These are phyloP conservation scores for Lasioglossum morio DNA, from an alignment of 2,888 invertebrate genomes.

Conservation along the genomic window DNA sequence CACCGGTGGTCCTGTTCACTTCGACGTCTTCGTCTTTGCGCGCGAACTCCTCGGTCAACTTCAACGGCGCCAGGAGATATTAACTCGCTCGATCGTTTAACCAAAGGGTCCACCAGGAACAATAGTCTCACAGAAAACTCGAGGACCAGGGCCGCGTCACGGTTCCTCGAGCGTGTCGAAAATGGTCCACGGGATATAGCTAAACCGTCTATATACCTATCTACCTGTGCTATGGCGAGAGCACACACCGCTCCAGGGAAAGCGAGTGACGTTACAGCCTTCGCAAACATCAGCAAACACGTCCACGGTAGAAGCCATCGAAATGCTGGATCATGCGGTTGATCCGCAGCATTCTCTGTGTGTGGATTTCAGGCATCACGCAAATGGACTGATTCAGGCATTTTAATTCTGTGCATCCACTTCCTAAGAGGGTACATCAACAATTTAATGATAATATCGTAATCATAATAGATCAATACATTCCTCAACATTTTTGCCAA, in stretches of 20 bases:
- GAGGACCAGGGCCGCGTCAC: too few relatives aligned
- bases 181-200: neutral
- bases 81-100: neutral
- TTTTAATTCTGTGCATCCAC: neutral
- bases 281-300: conserved; percentile 52
- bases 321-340: conserved; percentile 51
- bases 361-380: neutral
- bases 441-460: neutral
- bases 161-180: neutral
- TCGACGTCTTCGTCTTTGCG: neutral
- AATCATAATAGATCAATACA: too few relatives aligned
- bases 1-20: neutral
- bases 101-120: neutral
- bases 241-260: neutral
- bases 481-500: neutral
- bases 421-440: neutral
- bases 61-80: neutral
- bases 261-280: conserved; percentile 48
- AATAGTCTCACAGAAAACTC: neutral
- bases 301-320: conserved; percentile 34
- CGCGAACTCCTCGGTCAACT: neutral
- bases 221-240: conserved; percentile 19
- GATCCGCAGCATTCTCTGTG: neutral
- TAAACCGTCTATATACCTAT: neutral
- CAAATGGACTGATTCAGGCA: neutral